A percentile compares a stretch with the other conserved stretches of the same genome.
These are phyloP conservation scores for Noctua fimbriata DNA, from an alignment of 2,888 invertebrate species.

Conservation along the genomic window DNA sequence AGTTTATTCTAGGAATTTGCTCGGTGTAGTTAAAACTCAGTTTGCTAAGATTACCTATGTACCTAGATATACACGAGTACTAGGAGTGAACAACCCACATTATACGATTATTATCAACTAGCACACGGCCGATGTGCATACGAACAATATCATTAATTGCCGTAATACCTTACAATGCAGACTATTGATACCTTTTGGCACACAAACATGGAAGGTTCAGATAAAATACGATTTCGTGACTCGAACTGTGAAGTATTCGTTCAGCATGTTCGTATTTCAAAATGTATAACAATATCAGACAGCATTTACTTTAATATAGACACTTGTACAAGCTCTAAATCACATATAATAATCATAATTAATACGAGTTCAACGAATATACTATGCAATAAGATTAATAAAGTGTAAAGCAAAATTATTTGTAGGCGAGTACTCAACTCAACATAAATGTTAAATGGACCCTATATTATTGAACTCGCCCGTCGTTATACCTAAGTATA, in stretches of 20 bases:
- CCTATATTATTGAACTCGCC: constrained; percentile 61
- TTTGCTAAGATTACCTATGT: constrained; percentile 12
- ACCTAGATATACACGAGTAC: constrained; percentile 21
- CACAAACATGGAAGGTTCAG: constrained; percentile 28
- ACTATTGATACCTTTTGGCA: constrained; percentile 39
- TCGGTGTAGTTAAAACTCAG: constrained; percentile 13
- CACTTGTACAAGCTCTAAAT: constrained; percentile 61
- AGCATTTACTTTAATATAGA: constrained; percentile 47
- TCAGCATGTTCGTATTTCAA: constrained; percentile 46
- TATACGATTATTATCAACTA: constrained; percentile 55
- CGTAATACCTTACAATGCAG: constrained; percentile 18
- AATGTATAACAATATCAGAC: constrained; percentile 54
- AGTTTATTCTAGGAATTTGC: constrained; percentile 16
- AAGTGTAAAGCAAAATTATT: constrained; percentile 61
- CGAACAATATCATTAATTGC: constrained; percentile 53
- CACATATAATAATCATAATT: constrained; percentile 59
- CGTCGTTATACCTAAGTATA: constrained; percentile 50
- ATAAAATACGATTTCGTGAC: constrained; percentile 58
- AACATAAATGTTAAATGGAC: constrained; percentile 61
- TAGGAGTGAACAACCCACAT: constrained; percentile 52
- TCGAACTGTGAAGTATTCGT: constrained; percentile 37
- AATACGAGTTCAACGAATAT: constrained; percentile 52
- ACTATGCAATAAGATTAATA: constrained; percentile 56
- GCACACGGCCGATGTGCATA: constrained; percentile 54
- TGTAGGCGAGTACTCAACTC: constrained; percentile 53